phyloP scores from a whole-genome alignment of 2,797 vertebrate genomes.

The Pterois miles region DNA sequence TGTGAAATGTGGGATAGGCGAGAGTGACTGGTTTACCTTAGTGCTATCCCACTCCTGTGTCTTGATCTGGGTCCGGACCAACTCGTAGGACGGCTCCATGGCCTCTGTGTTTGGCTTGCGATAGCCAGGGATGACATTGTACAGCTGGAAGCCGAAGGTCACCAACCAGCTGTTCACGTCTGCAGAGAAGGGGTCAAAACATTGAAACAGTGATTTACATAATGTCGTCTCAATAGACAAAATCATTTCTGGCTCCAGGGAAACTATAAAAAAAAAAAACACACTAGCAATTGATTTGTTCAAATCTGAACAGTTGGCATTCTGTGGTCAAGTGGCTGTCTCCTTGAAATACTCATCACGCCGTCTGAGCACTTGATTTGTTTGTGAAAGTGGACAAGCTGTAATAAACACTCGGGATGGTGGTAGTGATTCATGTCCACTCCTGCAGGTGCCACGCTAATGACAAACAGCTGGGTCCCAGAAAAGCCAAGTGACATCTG shows the following conservation, averaged over 20 bases:
- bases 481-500: conserved; percentile 46
- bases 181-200: conserved; percentile 65
- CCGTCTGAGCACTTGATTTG: conserved; percentile 64
- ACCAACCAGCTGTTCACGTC: conserved; percentile 99
- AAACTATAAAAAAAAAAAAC: conserved; percentile 13
- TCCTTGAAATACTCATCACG: conserved; percentile 57
- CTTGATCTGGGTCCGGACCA: conserved; percentile 95
- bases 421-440: conserved; percentile 63
- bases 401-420: conserved; percentile 72
- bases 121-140: conserved; percentile 98
- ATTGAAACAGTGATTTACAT: conserved; percentile 3
- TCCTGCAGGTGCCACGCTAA: conserved; percentile 71
- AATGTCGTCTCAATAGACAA: neutral
- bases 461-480: conserved; percentile 69
- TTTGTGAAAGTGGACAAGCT: conserved; percentile 64
- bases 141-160: conserved; percentile 98
- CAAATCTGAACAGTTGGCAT: conserved; percentile 51
- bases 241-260: conserved; percentile 10
- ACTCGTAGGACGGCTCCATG: conserved; percentile 95
- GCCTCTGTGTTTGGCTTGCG: conserved; percentile 91
- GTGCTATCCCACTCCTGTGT: conserved; percentile 99
- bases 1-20: conserved; percentile 26
- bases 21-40: conserved; percentile 84
- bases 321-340: conserved; percentile 57
- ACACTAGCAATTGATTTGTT: conserved; percentile 41